Percentiles rank a stretch among this genome's conserved stretches.
Evolutionary conservation across 2,113 vertebrate species (phyloP).

Genomic region (Excalfactoria chinensis): DNA sequence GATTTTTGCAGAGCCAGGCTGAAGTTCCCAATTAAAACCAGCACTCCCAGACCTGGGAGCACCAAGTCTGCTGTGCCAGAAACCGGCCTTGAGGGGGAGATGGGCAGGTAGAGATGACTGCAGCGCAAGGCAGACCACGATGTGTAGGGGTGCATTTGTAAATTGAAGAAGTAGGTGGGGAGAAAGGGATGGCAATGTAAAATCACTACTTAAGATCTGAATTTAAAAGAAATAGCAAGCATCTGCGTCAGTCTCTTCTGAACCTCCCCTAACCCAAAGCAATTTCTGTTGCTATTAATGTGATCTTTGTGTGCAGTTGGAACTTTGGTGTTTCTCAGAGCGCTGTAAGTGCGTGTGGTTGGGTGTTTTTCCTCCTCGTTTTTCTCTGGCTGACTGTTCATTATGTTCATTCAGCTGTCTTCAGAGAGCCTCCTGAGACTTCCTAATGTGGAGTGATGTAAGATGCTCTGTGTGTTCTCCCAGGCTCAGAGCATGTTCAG

Average conservation of each 20-base stretch:
- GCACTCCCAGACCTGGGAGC: neutral
- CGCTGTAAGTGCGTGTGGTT: neutral
- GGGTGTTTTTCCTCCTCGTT: neutral
- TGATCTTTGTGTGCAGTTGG: constrained; percentile 1
- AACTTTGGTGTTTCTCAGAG: neutral
- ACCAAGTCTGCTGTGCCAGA: neutral
- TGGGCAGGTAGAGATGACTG: neutral
- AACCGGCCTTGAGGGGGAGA: neutral
- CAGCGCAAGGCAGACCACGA: neutral
- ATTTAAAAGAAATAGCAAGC: neutral
- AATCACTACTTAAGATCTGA: constrained; percentile 8
- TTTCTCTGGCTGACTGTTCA: constrained; percentile 29
- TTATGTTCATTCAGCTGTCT: constrained; percentile 46
- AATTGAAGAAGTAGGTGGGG: neutral
- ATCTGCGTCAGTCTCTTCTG: neutral
- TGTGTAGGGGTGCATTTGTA: neutral
- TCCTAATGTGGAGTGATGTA: neutral
- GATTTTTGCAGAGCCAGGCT: neutral
- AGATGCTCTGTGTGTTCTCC: neutral
- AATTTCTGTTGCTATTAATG: constrained; percentile 58
- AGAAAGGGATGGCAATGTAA: neutral
- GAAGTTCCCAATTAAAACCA: neutral
- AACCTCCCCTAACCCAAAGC: constrained; percentile 43
- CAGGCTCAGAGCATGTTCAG: neutral
- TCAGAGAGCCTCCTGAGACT: constrained; percentile 23